Evolutionary conservation across 2,888 invertebrate genomes (phyloP).

Genomic region (Leucoma salicis): DNA sequence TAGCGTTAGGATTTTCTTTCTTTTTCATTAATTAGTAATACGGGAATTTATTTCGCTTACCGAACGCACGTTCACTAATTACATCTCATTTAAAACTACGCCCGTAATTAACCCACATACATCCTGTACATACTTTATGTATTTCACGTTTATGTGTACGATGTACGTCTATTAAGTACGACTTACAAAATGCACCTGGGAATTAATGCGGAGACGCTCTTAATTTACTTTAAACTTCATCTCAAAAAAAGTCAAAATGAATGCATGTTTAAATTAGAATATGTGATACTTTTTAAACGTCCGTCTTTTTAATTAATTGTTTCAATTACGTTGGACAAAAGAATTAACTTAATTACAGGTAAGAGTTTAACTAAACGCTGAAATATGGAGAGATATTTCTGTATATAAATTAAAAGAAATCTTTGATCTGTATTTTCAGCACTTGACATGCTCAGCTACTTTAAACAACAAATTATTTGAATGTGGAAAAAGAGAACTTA

Average conservation of each 20-base stretch:
- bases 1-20: too few species aligned
- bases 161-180: constrained; percentile 28
- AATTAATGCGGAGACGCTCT: constrained; percentile 28
- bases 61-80: constrained; percentile 53
- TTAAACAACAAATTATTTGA: too few species aligned
- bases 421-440: too few species aligned
- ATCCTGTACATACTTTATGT: constrained; percentile 41
- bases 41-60: too few species aligned
- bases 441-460: too few species aligned
- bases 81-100: constrained; percentile 60
- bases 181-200: constrained; percentile 24
- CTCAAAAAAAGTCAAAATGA: constrained; percentile 23
- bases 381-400: too few species aligned
- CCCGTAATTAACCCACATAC: constrained; percentile 64
- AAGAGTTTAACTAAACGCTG: constrained; percentile 8
- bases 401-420: too few species aligned
- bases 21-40: too few species aligned
- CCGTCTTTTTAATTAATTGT: constrained; percentile 23
- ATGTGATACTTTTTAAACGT: constrained; percentile 17
- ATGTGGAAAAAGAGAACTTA: too few species aligned
- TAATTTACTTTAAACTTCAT: constrained; percentile 32
- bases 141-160: constrained; percentile 19
- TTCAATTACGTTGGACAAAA: constrained; percentile 1
- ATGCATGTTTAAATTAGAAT: constrained; percentile 5
- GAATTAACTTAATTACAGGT: constrained; percentile 19